Conservation (phyloP, 2,113 vertebrate species). For the Leptosomus discolor region DNA sequence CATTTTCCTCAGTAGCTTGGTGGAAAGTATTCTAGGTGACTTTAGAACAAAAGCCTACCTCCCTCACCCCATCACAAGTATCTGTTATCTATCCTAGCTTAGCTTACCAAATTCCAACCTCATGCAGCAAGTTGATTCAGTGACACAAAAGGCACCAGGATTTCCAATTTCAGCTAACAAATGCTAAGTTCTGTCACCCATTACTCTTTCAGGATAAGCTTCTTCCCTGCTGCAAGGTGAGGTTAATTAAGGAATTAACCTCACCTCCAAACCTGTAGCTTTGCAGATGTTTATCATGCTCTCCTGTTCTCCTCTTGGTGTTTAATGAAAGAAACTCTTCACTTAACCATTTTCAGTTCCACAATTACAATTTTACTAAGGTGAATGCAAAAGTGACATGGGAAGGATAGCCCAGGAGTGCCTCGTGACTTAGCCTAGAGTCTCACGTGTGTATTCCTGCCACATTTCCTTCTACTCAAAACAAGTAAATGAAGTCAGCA, state of each 20-base stretch:
- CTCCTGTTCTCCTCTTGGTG: neutral
- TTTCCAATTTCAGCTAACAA: neutral
- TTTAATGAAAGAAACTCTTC: neutral
- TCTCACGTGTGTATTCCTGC: neutral
- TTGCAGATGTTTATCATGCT: neutral
- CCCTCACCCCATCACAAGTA: fast-evolving
- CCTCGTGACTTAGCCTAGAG: neutral
- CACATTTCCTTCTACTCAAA: neutral
- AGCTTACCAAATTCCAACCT: neutral
- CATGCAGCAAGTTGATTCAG: neutral
- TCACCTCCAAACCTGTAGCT: neutral
- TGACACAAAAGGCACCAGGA: neutral
- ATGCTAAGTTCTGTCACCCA: neutral
- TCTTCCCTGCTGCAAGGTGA: neutral
- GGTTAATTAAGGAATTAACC: neutral
- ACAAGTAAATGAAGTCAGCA: neutral
- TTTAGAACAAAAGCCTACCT: neutral
- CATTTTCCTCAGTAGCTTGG: neutral
- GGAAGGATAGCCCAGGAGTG: neutral
- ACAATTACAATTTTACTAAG: neutral
- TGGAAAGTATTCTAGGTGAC: neutral
- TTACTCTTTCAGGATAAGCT: neutral
- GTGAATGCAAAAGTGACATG: neutral
- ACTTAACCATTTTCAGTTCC: neutral
- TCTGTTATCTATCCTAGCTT: neutral